Evolutionary conservation across 2,797 vertebrate genomes (phyloP), one percentile per base, ranked within the genome.

Genomic region (Mus spretus): DNA sequence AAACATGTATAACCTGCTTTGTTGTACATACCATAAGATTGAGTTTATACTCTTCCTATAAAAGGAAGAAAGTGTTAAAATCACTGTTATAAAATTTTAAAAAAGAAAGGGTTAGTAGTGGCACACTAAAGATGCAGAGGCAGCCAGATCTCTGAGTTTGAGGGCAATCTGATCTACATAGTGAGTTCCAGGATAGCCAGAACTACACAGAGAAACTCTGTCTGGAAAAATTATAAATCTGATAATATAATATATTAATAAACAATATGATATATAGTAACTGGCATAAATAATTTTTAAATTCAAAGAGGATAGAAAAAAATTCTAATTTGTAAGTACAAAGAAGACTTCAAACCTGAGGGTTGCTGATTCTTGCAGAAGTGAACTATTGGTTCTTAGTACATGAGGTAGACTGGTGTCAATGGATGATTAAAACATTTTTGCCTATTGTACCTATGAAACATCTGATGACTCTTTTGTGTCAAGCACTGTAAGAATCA

Each of bases 1-100:
- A 95, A 44, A 57, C 59, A 70, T 82, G 93, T 90, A 67, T 94
- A 61, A 61, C 79, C 79, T 96, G 12, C 40, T 88, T 94, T 75
- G 2, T 47, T 95, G 15, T 72, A 2, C 78, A 47, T 40, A 92
- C 81, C 63, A 74, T 28, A 70, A 44, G 89, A 55, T 83, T 81
- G n/a, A 79, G 26, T 85, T 92, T 83, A 75, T 1, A 47, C 17
- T 88, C 40, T 37, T 93, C 19, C 50, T 55, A 15, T 78, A n/a
- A 70, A 89, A 67, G 31, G 53, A 37, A 80, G 1, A 63, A 40
- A 82, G 4, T 57, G 1, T 63, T 50, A 63, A 63, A 89, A 84
- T 84, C 1, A 17, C 13, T 91, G 4, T 50, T 53, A 37, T 77
- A 4, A 9, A 70, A 19, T 8, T 92, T 59, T 31, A 83, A 80